A percentile compares a stretch with the other conserved stretches of the same genome.
Conservation (phyloP, 2,113 vertebrate species). For the Antidorcas marsupialis region DNA sequence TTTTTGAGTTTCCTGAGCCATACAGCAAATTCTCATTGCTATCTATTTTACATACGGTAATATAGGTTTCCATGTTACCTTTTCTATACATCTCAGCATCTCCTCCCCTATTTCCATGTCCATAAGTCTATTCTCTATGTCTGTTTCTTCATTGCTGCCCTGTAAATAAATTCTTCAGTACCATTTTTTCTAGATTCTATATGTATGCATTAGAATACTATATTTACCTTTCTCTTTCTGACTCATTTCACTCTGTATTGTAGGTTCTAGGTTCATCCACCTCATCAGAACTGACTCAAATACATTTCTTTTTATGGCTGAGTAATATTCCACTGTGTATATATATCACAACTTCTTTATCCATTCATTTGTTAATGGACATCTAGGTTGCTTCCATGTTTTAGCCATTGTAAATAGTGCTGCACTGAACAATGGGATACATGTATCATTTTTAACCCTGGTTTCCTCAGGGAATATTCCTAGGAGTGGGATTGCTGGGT, state of each 20-base stretch:
- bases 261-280: not conserved
- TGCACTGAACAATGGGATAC: too few relatives aligned
- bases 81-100: not conserved
- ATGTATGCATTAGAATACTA: not conserved
- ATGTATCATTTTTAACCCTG: too few relatives aligned
- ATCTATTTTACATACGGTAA: not conserved
- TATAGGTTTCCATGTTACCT: not conserved
- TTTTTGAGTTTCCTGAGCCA: not conserved
- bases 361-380: too few relatives aligned
- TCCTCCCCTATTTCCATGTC: not conserved
- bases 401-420: too few relatives aligned
- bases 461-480: too few relatives aligned
- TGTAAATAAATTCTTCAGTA: not conserved
- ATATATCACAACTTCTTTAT: not conserved
- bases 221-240: not conserved
- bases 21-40: not conserved
- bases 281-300: not conserved
- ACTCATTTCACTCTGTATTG: not conserved
- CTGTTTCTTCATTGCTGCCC: not conserved
- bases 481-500: too few relatives aligned
- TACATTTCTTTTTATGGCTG: not conserved
- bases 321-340: not conserved
- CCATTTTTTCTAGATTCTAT: not conserved
- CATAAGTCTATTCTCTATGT: not conserved
- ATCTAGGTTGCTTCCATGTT: too few relatives aligned